These are phyloP conservation scores for Laterallus jamaicensis DNA, from an alignment of 2,113 vertebrate species.

Conservation along the genomic window DNA sequence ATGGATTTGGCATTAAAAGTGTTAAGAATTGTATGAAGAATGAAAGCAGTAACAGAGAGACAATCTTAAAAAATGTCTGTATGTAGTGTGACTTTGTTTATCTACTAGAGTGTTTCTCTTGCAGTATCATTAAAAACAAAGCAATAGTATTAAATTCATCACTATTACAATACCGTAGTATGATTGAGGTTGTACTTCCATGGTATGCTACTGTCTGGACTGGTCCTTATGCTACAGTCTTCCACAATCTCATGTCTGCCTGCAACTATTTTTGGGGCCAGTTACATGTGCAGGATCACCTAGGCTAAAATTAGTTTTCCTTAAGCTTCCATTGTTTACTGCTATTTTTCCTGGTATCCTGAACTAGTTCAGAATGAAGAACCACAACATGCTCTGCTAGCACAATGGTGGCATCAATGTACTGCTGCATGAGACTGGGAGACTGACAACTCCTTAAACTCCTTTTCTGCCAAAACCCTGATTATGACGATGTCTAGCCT, in stretches of 20 bases:
- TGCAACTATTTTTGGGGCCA: background rate
- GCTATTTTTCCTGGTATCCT: background rate
- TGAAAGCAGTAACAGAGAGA: background rate
- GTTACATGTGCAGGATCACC: fast-evolving
- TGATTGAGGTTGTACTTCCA: background rate
- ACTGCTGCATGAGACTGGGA: background rate
- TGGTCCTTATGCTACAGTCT: background rate
- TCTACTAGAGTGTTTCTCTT: background rate
- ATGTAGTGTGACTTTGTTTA: background rate
- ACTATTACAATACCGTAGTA: background rate
- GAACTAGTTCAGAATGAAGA: background rate
- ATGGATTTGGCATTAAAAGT: background rate
- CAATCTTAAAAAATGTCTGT: background rate
- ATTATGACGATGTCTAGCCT: background rate
- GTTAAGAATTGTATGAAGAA: background rate
- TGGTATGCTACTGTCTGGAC: fast-evolving
- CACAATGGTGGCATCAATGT: background rate
- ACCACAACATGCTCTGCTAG: background rate
- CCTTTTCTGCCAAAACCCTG: background rate
- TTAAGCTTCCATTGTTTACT: background rate
- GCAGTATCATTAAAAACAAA: background rate
- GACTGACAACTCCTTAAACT: background rate
- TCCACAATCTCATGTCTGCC: background rate
- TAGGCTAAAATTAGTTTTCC: background rate
- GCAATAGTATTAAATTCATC: background rate